Evolutionary conservation across 2,888 invertebrate genomes (phyloP).

Genomic region (Lottia scabra): DNA sequence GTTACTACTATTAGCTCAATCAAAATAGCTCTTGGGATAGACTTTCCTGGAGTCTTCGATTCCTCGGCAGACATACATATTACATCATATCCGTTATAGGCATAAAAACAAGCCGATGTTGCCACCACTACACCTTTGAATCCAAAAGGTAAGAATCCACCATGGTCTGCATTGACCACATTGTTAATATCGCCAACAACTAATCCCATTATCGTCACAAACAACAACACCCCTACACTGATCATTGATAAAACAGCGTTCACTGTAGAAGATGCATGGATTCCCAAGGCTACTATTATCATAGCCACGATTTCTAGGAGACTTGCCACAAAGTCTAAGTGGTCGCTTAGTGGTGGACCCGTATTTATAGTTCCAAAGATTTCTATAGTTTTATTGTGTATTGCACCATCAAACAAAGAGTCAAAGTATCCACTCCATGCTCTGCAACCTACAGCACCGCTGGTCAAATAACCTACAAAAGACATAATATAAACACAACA

Average conservation of each 20-base stretch:
- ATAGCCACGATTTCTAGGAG: constrained; percentile 71
- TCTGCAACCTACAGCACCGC: constrained; percentile 44
- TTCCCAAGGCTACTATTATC: constrained; percentile 55
- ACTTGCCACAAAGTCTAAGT: constrained; percentile 69
- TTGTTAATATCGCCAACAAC: constrained; percentile 84
- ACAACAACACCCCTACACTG: constrained; percentile 63
- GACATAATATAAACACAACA: no score
- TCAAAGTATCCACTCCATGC: constrained; percentile 70
- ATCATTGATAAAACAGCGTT: constrained; percentile 65
- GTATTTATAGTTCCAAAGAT: constrained; percentile 39
- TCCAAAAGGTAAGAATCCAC: constrained; percentile 62
- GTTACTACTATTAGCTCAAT: constrained; percentile 50
- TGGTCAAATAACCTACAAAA: constrained; percentile 31
- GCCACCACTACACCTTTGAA: constrained; percentile 65
- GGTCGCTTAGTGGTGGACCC: constrained; percentile 44
- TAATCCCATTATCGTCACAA: constrained; percentile 77
- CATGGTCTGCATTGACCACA: constrained; percentile 75
- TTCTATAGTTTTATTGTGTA: constrained; percentile 37
- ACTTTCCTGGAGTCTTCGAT: constrained; percentile 63
- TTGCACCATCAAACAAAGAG: constrained; percentile 53
- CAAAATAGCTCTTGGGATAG: constrained; percentile 67
- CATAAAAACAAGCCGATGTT: constrained; percentile 69
- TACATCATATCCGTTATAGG: constrained; percentile 69
- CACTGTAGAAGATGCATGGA: constrained; percentile 65
- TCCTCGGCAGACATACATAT: constrained; percentile 70